Evolutionary conservation across 2,797 vertebrate genomes (phyloP), one percentile per base, ranked within the genome.

Genomic region (Philypnodon macrostomus): DNA sequence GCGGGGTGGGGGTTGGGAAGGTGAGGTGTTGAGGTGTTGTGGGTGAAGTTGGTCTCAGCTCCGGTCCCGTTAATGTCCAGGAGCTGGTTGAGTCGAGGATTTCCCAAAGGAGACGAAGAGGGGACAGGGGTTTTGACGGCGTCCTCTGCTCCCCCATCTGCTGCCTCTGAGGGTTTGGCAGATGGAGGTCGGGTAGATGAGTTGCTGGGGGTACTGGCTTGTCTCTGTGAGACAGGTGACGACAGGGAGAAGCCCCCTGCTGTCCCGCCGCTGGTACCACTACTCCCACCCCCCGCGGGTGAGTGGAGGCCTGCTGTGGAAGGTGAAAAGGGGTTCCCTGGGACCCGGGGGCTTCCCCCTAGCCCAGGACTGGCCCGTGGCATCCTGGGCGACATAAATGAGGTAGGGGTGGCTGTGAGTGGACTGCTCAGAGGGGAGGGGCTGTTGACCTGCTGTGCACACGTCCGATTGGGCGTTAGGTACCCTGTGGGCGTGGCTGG

Each of bases 371-470:
- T 93, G 58, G 88, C 90, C 53, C 90, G 91, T 46, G 89, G 90
- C 79, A 91, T 91, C 83, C 93, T 89, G 9, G 93, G 92, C 4
- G 94, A 93, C 89, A 94, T 91, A 80, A 97, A 96, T 50, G 93
- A 95, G 55, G 93, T 88, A 62, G 93, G 89, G 81, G 92, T 79
- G 33, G 93, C 87, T 77, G 91, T 91, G 63, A 80, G 76, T 51
- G 95, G 91, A 66, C 92, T 92, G 70, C 87, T 90, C 85, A 95
- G 75, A 53, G 94, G 89, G 46, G 95, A 92, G 35, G 86, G 86
- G 59, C 86, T 85, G 71, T 63, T 86, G 70, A 84, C 81, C 78
- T 90, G 91, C 68, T 90, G 93, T 69, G 88, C 76, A 32, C 90
- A 92, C 19, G 93, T 88, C 73, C 90, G 92, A 76, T 75, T 91